phyloP scores from a whole-genome alignment of 2,113 vertebrate genomes.

The Sylvietta virens region DNA sequence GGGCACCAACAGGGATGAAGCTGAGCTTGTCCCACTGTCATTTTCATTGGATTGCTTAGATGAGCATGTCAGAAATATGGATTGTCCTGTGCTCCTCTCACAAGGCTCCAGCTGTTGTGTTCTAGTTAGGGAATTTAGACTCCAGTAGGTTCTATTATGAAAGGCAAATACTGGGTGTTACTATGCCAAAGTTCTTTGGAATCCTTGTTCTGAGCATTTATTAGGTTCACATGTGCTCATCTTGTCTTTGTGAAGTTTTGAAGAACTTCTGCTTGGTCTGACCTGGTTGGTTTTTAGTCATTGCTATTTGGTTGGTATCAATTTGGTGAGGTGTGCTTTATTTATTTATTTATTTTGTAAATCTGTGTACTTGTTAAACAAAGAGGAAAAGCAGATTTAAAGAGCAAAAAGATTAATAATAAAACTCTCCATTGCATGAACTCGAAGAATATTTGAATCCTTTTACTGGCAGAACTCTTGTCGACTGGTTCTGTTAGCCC shows the following conservation, averaged over 20 bases:
- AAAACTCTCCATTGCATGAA: not conserved
- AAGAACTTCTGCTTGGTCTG: not conserved
- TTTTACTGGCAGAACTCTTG: not conserved
- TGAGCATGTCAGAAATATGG: not conserved
- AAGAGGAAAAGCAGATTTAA: not conserved
- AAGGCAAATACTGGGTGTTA: not conserved
- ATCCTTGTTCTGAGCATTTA: not conserved
- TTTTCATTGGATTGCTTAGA: not conserved
- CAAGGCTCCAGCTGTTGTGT: not conserved
- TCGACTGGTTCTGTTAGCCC: not conserved
- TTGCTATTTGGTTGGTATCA: not conserved
- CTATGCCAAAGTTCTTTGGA: not conserved
- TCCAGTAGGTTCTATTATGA: not conserved
- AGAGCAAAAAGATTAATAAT: not conserved
- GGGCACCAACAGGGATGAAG: not conserved
- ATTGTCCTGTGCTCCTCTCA: not conserved
- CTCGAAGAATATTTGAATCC: not conserved
- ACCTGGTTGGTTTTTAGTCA: not conserved
- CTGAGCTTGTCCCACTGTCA: not conserved
- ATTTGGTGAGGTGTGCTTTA: not conserved
- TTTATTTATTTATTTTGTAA: not conserved
- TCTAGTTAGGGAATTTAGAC: not conserved
- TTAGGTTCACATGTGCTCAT: not conserved
- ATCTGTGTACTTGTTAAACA: not conserved
- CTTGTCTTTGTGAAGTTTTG: not conserved